phyloP scores from a whole-genome alignment of 2,888 invertebrate genomes.

The Notocelia uddmanniana region DNA sequence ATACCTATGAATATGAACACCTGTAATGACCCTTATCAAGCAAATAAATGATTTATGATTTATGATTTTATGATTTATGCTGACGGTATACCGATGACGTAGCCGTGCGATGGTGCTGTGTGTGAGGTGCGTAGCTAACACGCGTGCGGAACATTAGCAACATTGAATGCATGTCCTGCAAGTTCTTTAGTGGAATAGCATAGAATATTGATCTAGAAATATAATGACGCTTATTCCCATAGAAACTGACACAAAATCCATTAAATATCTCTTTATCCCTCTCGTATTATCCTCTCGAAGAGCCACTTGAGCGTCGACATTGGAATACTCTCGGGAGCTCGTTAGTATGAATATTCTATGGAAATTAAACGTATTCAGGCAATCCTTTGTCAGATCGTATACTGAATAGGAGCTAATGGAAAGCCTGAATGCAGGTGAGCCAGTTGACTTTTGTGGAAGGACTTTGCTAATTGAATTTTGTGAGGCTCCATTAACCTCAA shows the following conservation, averaged over 20 bases:
- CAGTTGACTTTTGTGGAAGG: constrained; percentile 27
- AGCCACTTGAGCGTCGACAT: constrained; percentile 30
- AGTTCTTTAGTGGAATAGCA: too few species aligned
- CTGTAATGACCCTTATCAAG: too few species aligned
- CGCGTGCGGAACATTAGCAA: too few species aligned
- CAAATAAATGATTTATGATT: too few species aligned
- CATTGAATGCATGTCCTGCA: too few species aligned
- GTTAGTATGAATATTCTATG: constrained; percentile 45
- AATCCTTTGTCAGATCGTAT: constrained; percentile 34
- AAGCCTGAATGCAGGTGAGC: constrained; percentile 25
- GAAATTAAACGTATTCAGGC: constrained; percentile 44
- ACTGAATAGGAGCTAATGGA: constrained; percentile 35
- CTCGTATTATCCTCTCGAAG: background rate
- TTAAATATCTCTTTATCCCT: constrained; percentile 6
- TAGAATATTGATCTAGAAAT: too few species aligned
- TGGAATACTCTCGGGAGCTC: constrained; percentile 38
- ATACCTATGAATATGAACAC: too few species aligned
- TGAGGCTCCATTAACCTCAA: constrained; percentile 1
- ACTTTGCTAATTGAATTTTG: constrained; percentile 28
- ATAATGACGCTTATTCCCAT: background rate
- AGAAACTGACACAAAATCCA: background rate
- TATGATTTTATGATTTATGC: too few species aligned
- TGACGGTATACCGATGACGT: too few species aligned
- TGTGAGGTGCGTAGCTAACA: too few species aligned
- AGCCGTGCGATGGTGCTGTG: too few species aligned